phyloP scores from a whole-genome alignment of 2,113 vertebrate genomes.

The Pogona vitticeps region DNA sequence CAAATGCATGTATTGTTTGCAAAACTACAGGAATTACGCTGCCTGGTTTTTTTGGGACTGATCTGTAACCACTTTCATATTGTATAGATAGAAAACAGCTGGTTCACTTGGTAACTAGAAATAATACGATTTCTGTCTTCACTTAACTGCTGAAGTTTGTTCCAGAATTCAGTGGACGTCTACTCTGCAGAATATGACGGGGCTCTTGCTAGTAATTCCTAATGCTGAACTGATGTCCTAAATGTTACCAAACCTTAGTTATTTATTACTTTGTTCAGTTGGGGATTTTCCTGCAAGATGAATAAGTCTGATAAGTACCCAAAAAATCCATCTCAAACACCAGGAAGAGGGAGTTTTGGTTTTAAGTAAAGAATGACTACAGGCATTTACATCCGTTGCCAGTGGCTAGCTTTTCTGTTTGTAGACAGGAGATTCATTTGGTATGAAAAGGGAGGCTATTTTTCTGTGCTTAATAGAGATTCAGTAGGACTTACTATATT shows the following conservation, averaged over 20 bases:
- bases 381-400: neutral
- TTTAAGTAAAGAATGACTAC: neutral
- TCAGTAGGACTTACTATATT: neutral
- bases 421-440: neutral
- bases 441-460: neutral
- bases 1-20: neutral
- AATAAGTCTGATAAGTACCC: constrained; percentile 4
- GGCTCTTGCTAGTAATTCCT: neutral
- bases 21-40: neutral
- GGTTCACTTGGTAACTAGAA: constrained; percentile 29
- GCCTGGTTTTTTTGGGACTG: neutral
- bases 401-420: neutral
- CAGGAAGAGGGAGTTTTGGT: too few species aligned
- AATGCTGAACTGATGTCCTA: constrained; percentile 24
- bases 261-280: constrained; percentile 18
- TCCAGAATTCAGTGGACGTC: constrained; percentile 19
- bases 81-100: constrained; percentile 27
- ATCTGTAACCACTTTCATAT: neutral
- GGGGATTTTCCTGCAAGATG: neutral
- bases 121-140: constrained; percentile 19
- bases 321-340: neutral
- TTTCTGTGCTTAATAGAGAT: neutral
- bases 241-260: neutral
- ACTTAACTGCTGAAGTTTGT: constrained; percentile 21
- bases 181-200: constrained; percentile 25